Evolutionary conservation across 2,113 vertebrate species (phyloP).

Genomic region (Trichechus manatus): DNA sequence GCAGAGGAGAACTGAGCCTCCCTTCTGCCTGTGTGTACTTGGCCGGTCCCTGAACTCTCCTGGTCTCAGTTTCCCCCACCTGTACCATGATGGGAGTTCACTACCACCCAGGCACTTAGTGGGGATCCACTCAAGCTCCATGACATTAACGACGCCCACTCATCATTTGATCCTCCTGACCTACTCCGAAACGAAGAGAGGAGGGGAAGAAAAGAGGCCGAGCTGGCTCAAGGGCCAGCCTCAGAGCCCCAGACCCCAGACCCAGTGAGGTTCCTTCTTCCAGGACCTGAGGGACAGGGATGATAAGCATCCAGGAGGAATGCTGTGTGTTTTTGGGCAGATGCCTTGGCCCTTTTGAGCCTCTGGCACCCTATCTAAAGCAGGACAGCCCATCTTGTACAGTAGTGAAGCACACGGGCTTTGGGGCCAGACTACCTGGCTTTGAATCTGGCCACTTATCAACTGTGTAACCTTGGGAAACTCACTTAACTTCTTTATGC

Average conservation of each 20-base stretch:
- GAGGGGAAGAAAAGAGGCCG: not conserved
- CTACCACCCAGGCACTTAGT: not conserved
- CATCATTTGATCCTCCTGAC: not conserved
- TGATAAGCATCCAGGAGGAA: not conserved
- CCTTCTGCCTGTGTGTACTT: not conserved
- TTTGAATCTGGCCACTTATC: not conserved
- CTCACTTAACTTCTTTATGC: constrained; percentile 32
- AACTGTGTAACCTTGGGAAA: constrained; percentile 32
- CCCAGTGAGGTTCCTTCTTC: not conserved
- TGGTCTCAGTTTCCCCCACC: not conserved
- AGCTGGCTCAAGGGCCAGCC: not conserved
- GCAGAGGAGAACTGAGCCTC: not conserved
- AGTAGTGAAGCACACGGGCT: not conserved
- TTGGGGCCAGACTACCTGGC: not conserved
- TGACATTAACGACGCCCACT: not conserved
- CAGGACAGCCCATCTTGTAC: not conserved
- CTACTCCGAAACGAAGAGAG: not conserved
- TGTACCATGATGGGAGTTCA: not conserved
- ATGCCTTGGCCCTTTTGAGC: not conserved
- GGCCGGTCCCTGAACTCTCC: not conserved
- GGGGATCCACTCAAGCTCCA: not conserved
- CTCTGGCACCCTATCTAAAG: not conserved
- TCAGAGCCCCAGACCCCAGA: not conserved
- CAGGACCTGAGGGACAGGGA: not conserved
- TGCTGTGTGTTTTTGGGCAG: not conserved